These are phyloP conservation scores for Rhizoglyphus robini DNA, from an alignment of 1,140 invertebrate species.

Conservation along the genomic window DNA sequence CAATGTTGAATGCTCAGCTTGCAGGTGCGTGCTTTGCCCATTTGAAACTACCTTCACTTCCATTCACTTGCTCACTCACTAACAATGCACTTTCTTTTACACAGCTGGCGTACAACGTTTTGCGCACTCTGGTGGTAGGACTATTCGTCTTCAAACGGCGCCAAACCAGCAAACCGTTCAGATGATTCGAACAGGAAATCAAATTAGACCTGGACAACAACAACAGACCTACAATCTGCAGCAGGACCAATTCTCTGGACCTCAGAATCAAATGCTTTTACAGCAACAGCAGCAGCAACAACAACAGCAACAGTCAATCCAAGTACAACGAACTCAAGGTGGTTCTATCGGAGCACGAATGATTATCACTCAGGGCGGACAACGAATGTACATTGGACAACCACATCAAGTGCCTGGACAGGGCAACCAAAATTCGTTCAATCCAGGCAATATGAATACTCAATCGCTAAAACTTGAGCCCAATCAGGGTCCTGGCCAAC, in stretches of 20 bases:
- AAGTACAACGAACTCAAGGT: not conserved
- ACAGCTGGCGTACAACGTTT: not conserved
- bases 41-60: not conserved
- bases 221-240: not conserved
- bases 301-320: not conserved
- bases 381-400: not conserved
- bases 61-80: not conserved
- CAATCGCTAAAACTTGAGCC: not conserved
- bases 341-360: not conserved
- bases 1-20: slow-evolving; percentile 24
- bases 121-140: no score
- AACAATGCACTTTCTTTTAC: not conserved
- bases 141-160: not conserved
- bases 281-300: not conserved
- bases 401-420: not conserved
- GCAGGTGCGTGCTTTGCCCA: not conserved
- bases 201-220: not conserved
- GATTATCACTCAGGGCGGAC: not conserved
- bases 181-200: not conserved
- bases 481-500: no score
- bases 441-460: not conserved
- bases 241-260: not conserved
- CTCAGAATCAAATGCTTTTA: not conserved
- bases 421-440: not conserved
- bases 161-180: not conserved